Evolutionary conservation across 2,888 invertebrate genomes (phyloP), one percentile per base, ranked within the genome.

Genomic region (Xylota sylvarum): DNA sequence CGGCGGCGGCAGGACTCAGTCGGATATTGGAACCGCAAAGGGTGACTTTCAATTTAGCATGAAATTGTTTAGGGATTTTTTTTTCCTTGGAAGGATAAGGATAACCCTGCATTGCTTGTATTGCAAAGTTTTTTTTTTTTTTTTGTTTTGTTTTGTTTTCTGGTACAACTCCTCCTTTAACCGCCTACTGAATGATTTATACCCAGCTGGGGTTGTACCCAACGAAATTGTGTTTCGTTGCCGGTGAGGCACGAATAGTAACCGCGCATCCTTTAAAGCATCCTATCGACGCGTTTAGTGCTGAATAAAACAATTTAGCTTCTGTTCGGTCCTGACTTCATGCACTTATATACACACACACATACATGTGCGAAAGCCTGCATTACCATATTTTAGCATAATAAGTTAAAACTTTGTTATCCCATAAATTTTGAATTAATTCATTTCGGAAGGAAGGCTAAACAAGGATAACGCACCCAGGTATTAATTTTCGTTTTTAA

Each of bases 11-110:
- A 46, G 37, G 12, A 17, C 19, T 69, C 30, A 14, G 46, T 32
- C 19, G 70, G 70, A 50, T 50, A 56, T 65, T 55, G 56, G 65
- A 70, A 76, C 64, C 56, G 23, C 40, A 48, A 17, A 30, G 74
- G 60, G 56, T 60, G 58, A 27, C 70, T 70, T 77, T 72, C 48
- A 77, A 72, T 77, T 77, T 76, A 14, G 56, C 4, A 40, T 27
- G 30, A 48, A 76, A 58, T 67, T 67, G 46, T 58, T 76, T 58
- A 19, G 65, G 56, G 6, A 2, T 10, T 30, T 14, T 46, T 64
- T 27, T 7, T 43, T 62, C n/a, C 40, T 40, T 12, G 9, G 6
- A 2, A 35, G 37, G 9, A 48, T 23, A 17, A n/a, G 35, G 9
- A 23, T 65, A 65, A 35, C 7, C 9, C 48, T 10, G 6, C 32